phyloP scores from a whole-genome alignment of 2,888 invertebrate species.

The Drosophila melanosoma region DNA sequence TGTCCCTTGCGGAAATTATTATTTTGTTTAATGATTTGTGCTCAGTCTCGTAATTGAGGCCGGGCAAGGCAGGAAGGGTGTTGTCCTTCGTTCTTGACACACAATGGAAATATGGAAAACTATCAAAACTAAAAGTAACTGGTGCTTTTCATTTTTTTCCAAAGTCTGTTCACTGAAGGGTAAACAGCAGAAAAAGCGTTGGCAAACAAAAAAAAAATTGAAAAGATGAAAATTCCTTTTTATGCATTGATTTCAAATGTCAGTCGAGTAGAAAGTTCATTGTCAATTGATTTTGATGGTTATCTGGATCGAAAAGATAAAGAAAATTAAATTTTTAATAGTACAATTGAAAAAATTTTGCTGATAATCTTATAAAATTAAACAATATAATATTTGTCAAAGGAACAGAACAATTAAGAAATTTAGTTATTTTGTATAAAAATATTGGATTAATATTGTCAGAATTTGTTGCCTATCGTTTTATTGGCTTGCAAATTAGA shows the following conservation, averaged over 20 bases:
- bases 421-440: background rate
- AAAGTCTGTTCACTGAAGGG: slow-evolving; percentile 44
- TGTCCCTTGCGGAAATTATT: slow-evolving; percentile 77
- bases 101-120: slow-evolving; percentile 64
- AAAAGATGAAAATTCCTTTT: slow-evolving; percentile 38
- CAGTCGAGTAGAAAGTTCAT: slow-evolving; percentile 62
- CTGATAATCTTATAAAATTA: slow-evolving; percentile 11
- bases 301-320: slow-evolving; percentile 18
- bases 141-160: slow-evolving; percentile 25
- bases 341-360: slow-evolving; percentile 30
- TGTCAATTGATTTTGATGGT: slow-evolving; percentile 66
- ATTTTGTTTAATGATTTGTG: slow-evolving; percentile 82
- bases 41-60: slow-evolving; percentile 76
- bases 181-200: slow-evolving; percentile 40
- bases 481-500: background rate
- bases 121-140: slow-evolving; percentile 59
- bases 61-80: slow-evolving; percentile 29
- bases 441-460: background rate
- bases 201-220: slow-evolving; percentile 17
- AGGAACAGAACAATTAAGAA: background rate
- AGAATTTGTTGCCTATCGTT: background rate
- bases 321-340: slow-evolving; percentile 26
- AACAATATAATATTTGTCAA: slow-evolving; percentile 14
- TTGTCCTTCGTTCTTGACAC: slow-evolving; percentile 61
- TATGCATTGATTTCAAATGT: slow-evolving; percentile 39